phyloP scores from a whole-genome alignment of 2,888 invertebrate species.

The Leptinotarsa juncta region DNA sequence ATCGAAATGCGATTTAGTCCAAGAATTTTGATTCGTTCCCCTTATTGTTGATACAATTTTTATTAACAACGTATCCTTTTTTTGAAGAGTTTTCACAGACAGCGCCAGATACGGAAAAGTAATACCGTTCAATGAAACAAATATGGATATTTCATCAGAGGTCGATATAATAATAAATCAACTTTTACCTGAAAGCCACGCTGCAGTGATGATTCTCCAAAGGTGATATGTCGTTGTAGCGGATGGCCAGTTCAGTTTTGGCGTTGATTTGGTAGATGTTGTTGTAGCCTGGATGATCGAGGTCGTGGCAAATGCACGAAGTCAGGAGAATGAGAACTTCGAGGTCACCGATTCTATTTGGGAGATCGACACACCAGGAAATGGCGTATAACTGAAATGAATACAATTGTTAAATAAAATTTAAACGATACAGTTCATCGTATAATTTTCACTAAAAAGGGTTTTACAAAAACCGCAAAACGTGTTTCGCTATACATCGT shows the following conservation, averaged over 20 bases:
- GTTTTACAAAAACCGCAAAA: no score
- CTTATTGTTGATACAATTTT: no score
- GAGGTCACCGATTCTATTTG: conserved; percentile 77
- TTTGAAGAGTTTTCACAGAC: no score
- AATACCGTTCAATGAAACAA: no score
- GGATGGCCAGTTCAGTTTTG: conserved; percentile 82
- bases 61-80: no score
- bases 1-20: no score
- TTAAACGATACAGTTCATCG: no score
- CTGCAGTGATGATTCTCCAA: conserved; percentile 89
- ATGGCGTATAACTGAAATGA: conserved; percentile 82
- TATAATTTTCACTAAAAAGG: no score
- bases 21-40: no score
- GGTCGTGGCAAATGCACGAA: conserved; percentile 84
- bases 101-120: no score
- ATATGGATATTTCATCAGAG: no score
- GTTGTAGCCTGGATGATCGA: conserved; percentile 83
- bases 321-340: conserved; percentile 82
- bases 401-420: neutral
- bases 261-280: conserved; percentile 87
- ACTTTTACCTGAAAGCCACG: conserved; percentile 73
- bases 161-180: neutral
- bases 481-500: no score
- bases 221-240: conserved; percentile 89
- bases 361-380: conserved; percentile 78